Base-by-base conservation (phyloP, 1,140 invertebrate species). In the Trichonephila inaurata region DNA sequence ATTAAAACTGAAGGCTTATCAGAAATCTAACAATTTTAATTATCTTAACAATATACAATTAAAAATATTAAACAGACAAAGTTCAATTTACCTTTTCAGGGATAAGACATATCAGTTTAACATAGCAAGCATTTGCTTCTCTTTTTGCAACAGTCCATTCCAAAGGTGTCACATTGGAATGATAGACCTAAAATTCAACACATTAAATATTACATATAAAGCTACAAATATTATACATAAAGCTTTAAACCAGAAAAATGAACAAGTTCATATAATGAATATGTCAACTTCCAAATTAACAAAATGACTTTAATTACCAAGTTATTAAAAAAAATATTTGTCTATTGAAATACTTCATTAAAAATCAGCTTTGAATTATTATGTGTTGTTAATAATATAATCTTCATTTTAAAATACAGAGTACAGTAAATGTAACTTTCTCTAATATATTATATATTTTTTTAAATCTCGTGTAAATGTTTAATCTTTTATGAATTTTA, bases 111-210 rank as follows among this genome's bases (percentile, higher is more conserved):
- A 97, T 96, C 10, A 97, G 95, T 95, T 97, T 97, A 2, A 95
- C 96, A 95, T 97, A 97, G 94, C 97, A 97, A 88, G 95, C 95
- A 95, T 96, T 96, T 62, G 96, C 96, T 82, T 96, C 96, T 89
- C 96, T 97, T 95, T 99, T 97, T 18, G 99, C 97, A 83, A 99
- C 97, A 94, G 98, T 98, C 96, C 98, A 99, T 96, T 99, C 99
- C 14, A 99, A 97, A 83, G 99, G 99, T 95, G 98, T 98, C 96
- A 99, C 99, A 95, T 97, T 98, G 61, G 97, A 97, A 96, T 99
- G 99, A 96, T 99, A 99, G 58, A 99, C 96, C 96, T 97, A 95
- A 86, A 85, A 85, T 24, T 66, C 5, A 8, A 66, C n/a, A 10
- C 2, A 66, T 8, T 2, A 69, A 69, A 24, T 21, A 24, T n/a